Evolutionary conservation across 1,140 invertebrate species (phyloP).

Genomic region (Elymnias hypermnestra): DNA sequence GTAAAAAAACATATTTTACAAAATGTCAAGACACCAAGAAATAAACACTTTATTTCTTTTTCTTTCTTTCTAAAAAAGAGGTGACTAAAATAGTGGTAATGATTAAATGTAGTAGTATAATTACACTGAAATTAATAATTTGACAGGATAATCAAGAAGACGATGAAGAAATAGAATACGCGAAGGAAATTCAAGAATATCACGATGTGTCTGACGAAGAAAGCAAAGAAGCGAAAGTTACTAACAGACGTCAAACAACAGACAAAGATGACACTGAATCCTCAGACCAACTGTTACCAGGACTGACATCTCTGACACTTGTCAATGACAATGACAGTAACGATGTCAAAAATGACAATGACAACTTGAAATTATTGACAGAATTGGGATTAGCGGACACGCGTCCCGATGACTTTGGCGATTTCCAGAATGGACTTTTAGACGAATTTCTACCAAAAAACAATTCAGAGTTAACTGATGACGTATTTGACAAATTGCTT

Average conservation of each 20-base stretch:
- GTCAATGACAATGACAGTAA: conserved; percentile 14
- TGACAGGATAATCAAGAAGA: conserved; percentile 60
- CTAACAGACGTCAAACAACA: conserved; percentile 44
- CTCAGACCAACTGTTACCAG: conserved; percentile 52
- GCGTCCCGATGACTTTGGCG: conserved; percentile 51
- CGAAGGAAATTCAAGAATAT: conserved; percentile 62
- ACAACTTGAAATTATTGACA: conserved; percentile 54
- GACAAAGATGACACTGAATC: conserved; percentile 50
- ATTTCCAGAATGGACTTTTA: conserved; percentile 59
- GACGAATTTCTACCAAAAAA: conserved; percentile 35
- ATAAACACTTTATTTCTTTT: no score
- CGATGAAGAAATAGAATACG: conserved; percentile 65
- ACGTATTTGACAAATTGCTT: conserved; percentile 61
- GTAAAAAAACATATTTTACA: no score
- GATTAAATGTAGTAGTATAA: no score
- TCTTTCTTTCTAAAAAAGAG: no score
- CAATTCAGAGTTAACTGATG: conserved; percentile 31
- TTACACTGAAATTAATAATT: no score
- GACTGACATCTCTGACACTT: conserved; percentile 32
- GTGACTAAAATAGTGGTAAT: no score
- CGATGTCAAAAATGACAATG: conserved; percentile 34
- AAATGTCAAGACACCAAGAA: no score
- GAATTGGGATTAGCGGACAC: conserved; percentile 55
- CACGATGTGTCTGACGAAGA: conserved; percentile 52
- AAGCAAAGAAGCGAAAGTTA: conserved; percentile 30